Evolutionary conservation across 2,113 vertebrate genomes (phyloP).

Genomic region (Barnardius zonarius): DNA sequence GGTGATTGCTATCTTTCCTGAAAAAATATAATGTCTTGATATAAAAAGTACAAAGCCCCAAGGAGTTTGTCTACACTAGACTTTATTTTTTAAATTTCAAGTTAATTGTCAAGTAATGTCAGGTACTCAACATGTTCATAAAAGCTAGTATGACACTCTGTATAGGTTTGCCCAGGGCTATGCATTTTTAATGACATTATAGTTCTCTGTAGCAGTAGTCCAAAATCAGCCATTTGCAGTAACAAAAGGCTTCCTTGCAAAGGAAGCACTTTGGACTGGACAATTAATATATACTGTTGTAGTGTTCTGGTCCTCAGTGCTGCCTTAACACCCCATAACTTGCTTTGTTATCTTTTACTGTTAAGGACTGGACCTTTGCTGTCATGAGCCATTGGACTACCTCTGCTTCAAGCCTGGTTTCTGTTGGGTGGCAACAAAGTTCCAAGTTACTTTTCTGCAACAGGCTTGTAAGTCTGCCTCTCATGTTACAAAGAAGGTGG

Average conservation of each 20-base stretch:
- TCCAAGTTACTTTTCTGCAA: background rate
- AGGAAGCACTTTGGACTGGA: background rate
- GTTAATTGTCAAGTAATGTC: background rate
- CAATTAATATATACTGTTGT: background rate
- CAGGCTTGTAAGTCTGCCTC: background rate
- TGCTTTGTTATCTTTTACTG: background rate
- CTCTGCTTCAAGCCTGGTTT: background rate
- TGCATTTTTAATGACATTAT: background rate
- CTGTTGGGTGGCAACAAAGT: background rate
- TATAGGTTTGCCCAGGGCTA: background rate
- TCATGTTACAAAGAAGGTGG: background rate
- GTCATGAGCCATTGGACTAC: background rate
- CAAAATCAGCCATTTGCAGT: background rate
- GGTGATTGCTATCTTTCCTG: background rate
- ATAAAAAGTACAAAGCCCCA: background rate
- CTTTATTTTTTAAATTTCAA: background rate
- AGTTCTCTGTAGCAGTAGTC: background rate
- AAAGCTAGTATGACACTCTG: background rate
- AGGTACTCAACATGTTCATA: background rate
- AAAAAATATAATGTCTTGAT: background rate
- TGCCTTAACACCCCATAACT: background rate
- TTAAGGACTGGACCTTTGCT: accelerated
- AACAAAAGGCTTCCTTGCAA: background rate
- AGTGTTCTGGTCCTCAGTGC: background rate
- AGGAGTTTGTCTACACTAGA: background rate